These are phyloP conservation scores for Centropus bengalensis DNA, from an alignment of 2,113 vertebrate species.

Conservation along the genomic window DNA sequence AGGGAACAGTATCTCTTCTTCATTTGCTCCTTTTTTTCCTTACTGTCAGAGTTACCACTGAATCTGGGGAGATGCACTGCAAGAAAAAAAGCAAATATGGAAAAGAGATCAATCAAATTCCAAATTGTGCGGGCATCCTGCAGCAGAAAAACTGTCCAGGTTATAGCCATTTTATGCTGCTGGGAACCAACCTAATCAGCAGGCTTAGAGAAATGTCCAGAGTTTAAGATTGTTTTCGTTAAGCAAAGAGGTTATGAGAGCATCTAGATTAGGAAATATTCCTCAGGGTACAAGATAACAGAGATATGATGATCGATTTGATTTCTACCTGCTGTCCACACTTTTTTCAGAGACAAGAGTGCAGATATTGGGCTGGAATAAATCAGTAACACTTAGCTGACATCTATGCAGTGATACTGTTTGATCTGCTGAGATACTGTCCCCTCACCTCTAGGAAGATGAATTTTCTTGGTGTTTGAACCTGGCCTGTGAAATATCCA, in stretches of 20 bases:
- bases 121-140: not conserved
- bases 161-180: not conserved
- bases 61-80: not conserved
- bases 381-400: not conserved
- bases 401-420: not conserved
- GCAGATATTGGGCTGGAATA: not conserved
- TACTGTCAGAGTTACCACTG: not conserved
- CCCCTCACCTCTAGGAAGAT: not conserved
- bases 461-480: not conserved
- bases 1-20: not conserved
- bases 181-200: not conserved
- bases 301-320: not conserved
- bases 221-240: not conserved
- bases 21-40: not conserved
- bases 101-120: not conserved
- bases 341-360: not conserved
- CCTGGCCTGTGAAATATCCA: not conserved
- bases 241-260: not conserved
- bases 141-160: not conserved
- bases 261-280: conserved; percentile 3
- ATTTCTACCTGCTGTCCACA: not conserved
- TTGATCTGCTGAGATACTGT: not conserved
- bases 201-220: not conserved
- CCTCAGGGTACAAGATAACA: not conserved
- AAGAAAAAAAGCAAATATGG: not conserved